These are phyloP conservation scores for Ispidina lecontei DNA, from an alignment of 2,797 vertebrate species.

Conservation along the genomic window DNA sequence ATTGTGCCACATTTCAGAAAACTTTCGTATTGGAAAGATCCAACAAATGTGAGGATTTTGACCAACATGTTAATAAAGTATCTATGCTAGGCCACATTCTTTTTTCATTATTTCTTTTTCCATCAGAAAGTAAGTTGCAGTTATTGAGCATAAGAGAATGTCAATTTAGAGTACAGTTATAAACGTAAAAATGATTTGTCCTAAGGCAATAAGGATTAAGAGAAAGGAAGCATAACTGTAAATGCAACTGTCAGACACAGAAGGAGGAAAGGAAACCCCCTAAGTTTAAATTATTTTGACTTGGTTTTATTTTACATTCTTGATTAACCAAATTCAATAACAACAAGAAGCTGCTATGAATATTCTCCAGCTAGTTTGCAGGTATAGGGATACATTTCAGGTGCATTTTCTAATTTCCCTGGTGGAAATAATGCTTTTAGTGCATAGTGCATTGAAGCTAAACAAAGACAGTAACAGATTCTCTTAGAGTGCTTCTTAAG, in stretches of 20 bases:
- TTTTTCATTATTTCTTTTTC: not conserved
- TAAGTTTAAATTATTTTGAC: not conserved
- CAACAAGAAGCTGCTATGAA: not conserved
- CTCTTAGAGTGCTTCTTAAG: constrained; percentile 5
- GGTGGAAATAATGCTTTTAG: constrained; percentile 35
- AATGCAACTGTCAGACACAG: not conserved
- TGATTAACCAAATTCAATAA: constrained; percentile 3
- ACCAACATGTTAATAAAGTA: not conserved
- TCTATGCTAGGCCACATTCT: not conserved
- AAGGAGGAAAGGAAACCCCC: not conserved
- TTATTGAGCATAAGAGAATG: not conserved
- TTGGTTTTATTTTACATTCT: constrained; percentile 1
- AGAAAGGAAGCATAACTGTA: not conserved
- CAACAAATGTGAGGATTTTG: not conserved
- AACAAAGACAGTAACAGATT: not conserved
- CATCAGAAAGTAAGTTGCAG: not conserved
- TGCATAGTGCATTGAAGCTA: not conserved
- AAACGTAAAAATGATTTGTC: not conserved
- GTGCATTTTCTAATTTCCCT: constrained; percentile 15
- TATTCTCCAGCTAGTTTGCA: not conserved
- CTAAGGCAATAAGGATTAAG: not conserved
- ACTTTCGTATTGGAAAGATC: not conserved
- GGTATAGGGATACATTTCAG: not conserved
- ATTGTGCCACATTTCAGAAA: not conserved
- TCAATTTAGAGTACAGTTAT: not conserved